Percentiles rank a stretch among this genome's conserved stretches.
These are phyloP conservation scores for Pyrrhia umbra DNA, from an alignment of 2,888 invertebrate genomes.

Conservation along the genomic window DNA sequence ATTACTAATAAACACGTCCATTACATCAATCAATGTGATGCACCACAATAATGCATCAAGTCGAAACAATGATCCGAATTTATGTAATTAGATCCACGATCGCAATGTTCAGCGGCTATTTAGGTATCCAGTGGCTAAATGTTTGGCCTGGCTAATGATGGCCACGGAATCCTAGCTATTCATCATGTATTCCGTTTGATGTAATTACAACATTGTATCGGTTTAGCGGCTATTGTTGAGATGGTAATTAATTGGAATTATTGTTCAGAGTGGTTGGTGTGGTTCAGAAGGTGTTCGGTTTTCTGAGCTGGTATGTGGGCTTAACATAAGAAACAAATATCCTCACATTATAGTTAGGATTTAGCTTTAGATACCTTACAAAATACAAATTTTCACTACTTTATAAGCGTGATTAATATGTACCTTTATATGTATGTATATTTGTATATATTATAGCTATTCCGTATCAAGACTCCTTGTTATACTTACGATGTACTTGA, in stretches of 20 bases:
- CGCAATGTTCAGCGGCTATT: slow-evolving; percentile 37
- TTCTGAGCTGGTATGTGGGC: no score
- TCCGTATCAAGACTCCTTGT: no score
- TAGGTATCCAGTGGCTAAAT: slow-evolving; percentile 42
- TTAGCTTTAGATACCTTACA: no score
- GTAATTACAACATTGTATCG: slow-evolving; percentile 54
- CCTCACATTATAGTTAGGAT: no score
- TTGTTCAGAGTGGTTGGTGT: neutral
- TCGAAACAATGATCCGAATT: slow-evolving; percentile 45
- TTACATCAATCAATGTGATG: neutral
- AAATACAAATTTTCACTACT: no score
- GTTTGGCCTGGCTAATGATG: slow-evolving; percentile 56
- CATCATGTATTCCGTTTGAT: slow-evolving; percentile 50
- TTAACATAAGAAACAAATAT: no score
- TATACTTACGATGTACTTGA: no score
- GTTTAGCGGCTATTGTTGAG: slow-evolving; percentile 39
- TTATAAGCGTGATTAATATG: no score
- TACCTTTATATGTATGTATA: no score
- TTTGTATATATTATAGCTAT: no score
- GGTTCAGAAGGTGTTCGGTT: no score
- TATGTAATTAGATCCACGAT: slow-evolving; percentile 51
- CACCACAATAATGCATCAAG: slow-evolving; percentile 29
- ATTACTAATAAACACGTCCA: neutral
- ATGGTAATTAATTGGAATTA: slow-evolving; percentile 35
- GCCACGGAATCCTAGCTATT: slow-evolving; percentile 50